Conservation (phyloP, 2,113 vertebrate genomes). For the Telmatochromis bifrenatus region DNA sequence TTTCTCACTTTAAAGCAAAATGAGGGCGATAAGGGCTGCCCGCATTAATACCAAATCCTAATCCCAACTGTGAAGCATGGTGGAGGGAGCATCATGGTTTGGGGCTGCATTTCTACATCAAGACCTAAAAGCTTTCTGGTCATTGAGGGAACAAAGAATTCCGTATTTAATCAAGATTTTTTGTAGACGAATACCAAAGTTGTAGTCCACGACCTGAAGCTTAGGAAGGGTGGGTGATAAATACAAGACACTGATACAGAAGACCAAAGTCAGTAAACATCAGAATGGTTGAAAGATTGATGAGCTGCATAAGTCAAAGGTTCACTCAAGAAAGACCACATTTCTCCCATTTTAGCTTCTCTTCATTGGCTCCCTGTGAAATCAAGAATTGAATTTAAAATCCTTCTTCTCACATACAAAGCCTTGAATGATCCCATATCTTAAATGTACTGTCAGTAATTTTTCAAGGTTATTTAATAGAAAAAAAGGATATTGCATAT, state of each 20-base stretch:
- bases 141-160: not conserved
- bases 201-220: not conserved
- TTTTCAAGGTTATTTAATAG: not conserved
- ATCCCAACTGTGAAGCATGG: not conserved
- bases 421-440: not conserved
- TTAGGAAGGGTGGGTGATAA: not conserved
- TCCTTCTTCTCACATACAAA: not conserved
- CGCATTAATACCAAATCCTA: not conserved
- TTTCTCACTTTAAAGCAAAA: not conserved
- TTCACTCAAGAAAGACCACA: not conserved
- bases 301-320: not conserved
- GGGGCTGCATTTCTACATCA: not conserved
- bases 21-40: not conserved
- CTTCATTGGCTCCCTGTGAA: not conserved
- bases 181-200: not conserved
- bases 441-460: not conserved
- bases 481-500: not conserved
- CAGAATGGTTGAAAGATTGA: not conserved
- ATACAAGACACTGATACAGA: not conserved
- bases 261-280: not conserved
- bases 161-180: not conserved
- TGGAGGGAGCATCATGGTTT: not conserved
- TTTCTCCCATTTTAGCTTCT: not conserved
- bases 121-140: not conserved
- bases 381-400: not conserved